A percentile compares a stretch with the other conserved stretches of the same genome.
Evolutionary conservation across 2,113 vertebrate species (phyloP).

Genomic region (Psittacus erithacus): DNA sequence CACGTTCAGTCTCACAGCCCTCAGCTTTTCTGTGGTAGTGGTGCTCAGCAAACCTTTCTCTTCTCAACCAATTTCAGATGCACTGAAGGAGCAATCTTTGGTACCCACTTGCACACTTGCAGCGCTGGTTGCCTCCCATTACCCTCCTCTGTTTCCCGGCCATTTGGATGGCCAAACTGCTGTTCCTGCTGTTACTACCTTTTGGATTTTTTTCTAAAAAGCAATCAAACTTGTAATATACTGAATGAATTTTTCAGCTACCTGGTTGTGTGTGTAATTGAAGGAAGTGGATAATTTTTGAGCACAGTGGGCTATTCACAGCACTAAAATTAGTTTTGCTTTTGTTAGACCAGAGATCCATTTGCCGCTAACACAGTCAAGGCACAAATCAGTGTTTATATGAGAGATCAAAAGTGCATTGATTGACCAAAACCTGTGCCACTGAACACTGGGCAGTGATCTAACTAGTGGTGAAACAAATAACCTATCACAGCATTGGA

Average conservation of each 20-base stretch:
- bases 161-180: not conserved
- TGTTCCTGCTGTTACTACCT: not conserved
- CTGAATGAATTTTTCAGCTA: not conserved
- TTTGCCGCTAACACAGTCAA: not conserved
- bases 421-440: constrained; percentile 34
- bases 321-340: constrained; percentile 19
- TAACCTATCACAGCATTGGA: constrained; percentile 40
- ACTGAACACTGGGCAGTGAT: not conserved
- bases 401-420: constrained; percentile 12
- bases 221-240: not conserved
- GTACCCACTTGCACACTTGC: not conserved
- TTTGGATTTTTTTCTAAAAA: not conserved
- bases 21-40: not conserved
- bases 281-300: constrained; percentile 41
- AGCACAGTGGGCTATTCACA: not conserved
- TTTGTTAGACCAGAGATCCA: not conserved
- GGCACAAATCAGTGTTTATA: not conserved
- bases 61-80: not conserved
- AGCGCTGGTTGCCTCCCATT: not conserved
- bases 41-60: not conserved
- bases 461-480: not conserved
- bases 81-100: not conserved
- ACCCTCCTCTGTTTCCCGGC: not conserved
- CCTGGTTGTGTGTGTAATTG: constrained; percentile 8
- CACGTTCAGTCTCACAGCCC: not conserved